Evolutionary conservation across 2,797 vertebrate species (phyloP), one percentile per base, ranked within the genome.

Genomic region (Leptatherina wallacei): DNA sequence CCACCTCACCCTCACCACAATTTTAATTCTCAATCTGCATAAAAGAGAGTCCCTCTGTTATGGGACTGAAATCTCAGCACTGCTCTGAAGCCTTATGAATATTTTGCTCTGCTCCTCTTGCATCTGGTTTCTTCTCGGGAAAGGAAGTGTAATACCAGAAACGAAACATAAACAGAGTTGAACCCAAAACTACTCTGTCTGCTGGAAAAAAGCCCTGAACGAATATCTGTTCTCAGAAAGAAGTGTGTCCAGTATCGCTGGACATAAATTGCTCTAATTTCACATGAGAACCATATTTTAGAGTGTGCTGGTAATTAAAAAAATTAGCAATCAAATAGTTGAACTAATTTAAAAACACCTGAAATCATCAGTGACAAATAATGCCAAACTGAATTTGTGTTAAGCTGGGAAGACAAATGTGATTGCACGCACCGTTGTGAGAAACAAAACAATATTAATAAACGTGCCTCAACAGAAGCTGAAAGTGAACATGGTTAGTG

Each of bases 61-160:
- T 51, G 42, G 51, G 49, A 29, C 69, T 81, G 79, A 88, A 70
- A 71, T 81, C 70, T 79, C 68, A 77, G 64, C 80, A 33, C 71
- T 71, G 68, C 68, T 55, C 2, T 47, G 58, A 70, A 16, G 32
- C 30, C 77, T 75, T 55, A 79, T 71, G 55, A 81, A 80, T 85
- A 71, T 90, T 75, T 81, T 75, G 84, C 77, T n/a, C 71, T 30
- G 44, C 51, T 73, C 18, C 32, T 60, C 47, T 4, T 36, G 77
- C 67, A 51, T 0, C 8, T 42, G 62, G 2, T 10, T 52, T 55
- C 22, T 22, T 33, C 64, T n/a, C 24, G 27, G 52, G 27, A 65
- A 69, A 58, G 44, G 36, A 47, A 51, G 20, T 65, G 44, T 73
- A 35, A 20, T 7, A 27, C 56, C 20, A 73, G 59, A 36, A 35